Base-by-base conservation (phyloP, 2,113 vertebrate species). In the Eudyptes chrysolophus region DNA sequence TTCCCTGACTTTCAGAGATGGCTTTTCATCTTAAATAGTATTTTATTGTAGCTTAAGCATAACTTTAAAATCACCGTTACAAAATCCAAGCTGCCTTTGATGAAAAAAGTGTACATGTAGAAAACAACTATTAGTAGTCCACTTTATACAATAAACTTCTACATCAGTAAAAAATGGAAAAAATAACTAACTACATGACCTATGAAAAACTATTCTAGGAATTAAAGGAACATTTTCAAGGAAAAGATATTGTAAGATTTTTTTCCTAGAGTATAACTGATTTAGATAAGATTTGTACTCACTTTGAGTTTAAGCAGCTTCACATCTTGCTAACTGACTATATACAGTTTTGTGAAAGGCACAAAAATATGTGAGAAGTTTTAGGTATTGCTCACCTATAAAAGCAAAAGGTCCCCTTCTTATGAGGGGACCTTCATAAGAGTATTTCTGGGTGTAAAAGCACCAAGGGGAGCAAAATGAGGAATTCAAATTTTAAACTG, bases 51-150 rank as follows among this genome's bases (percentile, higher is more conserved):
- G 40, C 11, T 84, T 70, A 70, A 84, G 32, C 21, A 7, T 14
- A 93, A 36, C 12, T 79, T 80, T 38, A 66, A 94, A 84, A 69
- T n/a, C 36, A 84, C 22, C 3, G 2, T 34, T 58, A 54, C 6
- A 65, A 80, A 89, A 40, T 24, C 10, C 51, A 87, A 11, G 8
- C 10, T 85, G 55, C 22, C 21, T 88, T 66, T 49, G 14, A 40
- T 16, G 52, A 52, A 72, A 52, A 25, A 13, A 62, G 14, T 2
- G 13, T 25, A 27, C 4, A 75, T 2, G 0, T 5, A 66, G 12
- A 75, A 90, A 71, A 29, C 11, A 42, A 62, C 29, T 48, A 26
- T 36, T 46, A 75, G 5, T 8, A 62, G 11, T 16, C 5, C 8
- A 46, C 48, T 85, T 77, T 61, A 55, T 16, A 52, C 6, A 64